phyloP scores from a whole-genome alignment of 1,140 invertebrate genomes.

The Pseudomyrmex gracilis region DNA sequence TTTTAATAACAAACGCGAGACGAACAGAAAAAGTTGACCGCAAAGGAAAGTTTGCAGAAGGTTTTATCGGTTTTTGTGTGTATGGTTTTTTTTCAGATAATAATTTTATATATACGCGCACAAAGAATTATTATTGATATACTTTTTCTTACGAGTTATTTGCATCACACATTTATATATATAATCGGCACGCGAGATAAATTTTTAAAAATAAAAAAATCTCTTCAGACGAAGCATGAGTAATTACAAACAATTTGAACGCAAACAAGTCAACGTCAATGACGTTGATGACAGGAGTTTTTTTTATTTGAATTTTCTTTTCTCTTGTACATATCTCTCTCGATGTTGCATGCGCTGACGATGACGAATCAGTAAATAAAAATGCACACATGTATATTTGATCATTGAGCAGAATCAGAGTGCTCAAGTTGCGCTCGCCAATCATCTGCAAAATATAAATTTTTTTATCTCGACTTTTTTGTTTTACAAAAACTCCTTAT shows the following conservation, averaged over 20 bases:
- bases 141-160: background rate
- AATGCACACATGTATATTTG: conserved; percentile 65
- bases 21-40: conserved; percentile 28
- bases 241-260: conserved; percentile 1
- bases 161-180: background rate
- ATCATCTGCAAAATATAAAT: conserved; percentile 68
- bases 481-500: background rate
- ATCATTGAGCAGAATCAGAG: conserved; percentile 28
- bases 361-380: conserved; percentile 69
- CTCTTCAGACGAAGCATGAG: background rate
- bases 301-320: too few relatives aligned
- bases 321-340: conserved; percentile 19
- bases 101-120: too few relatives aligned
- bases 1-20: conserved; percentile 18
- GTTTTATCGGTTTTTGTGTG: too few relatives aligned
- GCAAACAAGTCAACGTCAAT: background rate
- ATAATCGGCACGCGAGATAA: conserved; percentile 3
- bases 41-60: background rate
- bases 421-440: conserved; percentile 48
- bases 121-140: too few relatives aligned
- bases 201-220: conserved; percentile 28
- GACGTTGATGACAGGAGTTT: conserved; percentile 14
- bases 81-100: too few relatives aligned
- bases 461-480: background rate
- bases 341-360: conserved; percentile 62